Evolutionary conservation across 2,888 invertebrate genomes (phyloP).

Genomic region (Caenorhabditis panamensis): DNA sequence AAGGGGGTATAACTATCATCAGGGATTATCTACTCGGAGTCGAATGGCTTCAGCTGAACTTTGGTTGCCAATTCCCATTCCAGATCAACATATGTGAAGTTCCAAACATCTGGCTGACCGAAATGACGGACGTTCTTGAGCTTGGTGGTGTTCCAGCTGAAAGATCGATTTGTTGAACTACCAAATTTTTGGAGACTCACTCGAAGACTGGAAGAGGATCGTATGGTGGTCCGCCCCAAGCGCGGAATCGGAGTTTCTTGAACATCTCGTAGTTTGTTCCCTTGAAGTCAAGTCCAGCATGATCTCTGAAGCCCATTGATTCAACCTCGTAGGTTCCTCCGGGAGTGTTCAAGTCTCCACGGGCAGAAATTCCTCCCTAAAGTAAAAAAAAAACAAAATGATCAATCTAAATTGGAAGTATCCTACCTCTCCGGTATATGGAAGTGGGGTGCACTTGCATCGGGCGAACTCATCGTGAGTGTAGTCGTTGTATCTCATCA

Average conservation of each 20-base stretch:
- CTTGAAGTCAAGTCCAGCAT: constrained; percentile 87
- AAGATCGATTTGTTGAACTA: constrained; percentile 21
- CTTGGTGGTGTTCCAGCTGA: constrained; percentile 86
- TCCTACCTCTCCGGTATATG: constrained; percentile 85
- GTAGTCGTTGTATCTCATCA: constrained; percentile 87
- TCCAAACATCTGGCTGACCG: constrained; percentile 88
- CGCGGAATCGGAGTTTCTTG: constrained; percentile 84
- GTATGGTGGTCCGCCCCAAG: constrained; percentile 85
- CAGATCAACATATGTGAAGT: constrained; percentile 85
- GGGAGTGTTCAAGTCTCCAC: constrained; percentile 86
- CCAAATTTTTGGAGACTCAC: constrained; percentile 51
- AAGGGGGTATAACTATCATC: constrained; percentile 23
- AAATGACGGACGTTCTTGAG: constrained; percentile 84
- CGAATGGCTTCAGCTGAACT: constrained; percentile 51
- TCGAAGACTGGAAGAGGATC: constrained; percentile 87
- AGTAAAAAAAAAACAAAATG: neutral
- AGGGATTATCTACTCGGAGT: constrained; percentile 13
- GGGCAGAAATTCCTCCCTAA: constrained; percentile 86
- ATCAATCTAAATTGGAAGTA: neutral
- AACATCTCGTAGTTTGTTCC: constrained; percentile 79
- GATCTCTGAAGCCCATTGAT: constrained; percentile 86
- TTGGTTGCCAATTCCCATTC: constrained; percentile 73
- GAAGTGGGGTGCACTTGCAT: constrained; percentile 84
- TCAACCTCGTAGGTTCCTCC: constrained; percentile 87
- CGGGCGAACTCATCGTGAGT: constrained; percentile 86